These are phyloP conservation scores for Scelioninae gen. 1 DNA, from an alignment of 2,888 invertebrate genomes.

Conservation along the genomic window DNA sequence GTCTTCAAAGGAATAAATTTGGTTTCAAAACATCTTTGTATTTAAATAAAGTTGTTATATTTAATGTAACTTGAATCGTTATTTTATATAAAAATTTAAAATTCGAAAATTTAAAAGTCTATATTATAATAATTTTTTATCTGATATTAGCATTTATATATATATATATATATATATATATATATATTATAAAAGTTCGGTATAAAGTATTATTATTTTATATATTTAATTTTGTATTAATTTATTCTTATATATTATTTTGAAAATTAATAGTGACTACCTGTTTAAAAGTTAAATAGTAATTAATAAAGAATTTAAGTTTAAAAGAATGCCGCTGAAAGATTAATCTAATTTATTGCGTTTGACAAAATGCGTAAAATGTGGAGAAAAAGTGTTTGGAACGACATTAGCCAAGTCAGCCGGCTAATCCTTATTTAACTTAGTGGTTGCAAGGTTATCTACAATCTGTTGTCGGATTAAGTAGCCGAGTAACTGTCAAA, in stretches of 20 bases:
- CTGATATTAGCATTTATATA: too few relatives aligned
- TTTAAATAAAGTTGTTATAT: too few relatives aligned
- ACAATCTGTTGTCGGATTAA: slow-evolving; percentile 79
- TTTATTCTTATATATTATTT: too few relatives aligned
- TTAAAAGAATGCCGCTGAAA: slow-evolving; percentile 10
- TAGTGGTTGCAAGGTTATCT: slow-evolving; percentile 74
- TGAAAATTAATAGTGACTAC: too few relatives aligned
- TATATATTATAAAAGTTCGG: neutral
- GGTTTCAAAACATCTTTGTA: too few relatives aligned
- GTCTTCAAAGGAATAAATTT: too few relatives aligned
- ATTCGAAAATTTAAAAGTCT: too few relatives aligned
- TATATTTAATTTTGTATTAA: too few relatives aligned
- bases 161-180: too few relatives aligned
- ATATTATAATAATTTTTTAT: too few relatives aligned
- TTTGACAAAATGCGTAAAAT: slow-evolving; percentile 35
- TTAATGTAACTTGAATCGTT: too few relatives aligned
- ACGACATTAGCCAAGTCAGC: slow-evolving; percentile 76
- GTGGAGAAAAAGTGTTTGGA: slow-evolving; percentile 25
- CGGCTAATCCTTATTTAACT: slow-evolving; percentile 81
- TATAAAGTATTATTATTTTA: neutral
- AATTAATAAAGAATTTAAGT: slow-evolving; percentile 28
- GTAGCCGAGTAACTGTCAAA: slow-evolving; percentile 15
- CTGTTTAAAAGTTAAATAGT: neutral
- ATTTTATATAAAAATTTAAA: too few relatives aligned
- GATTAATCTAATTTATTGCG: slow-evolving; percentile 15